Base-by-base conservation (phyloP, 1,140 invertebrate species). In the Hycleus phaleratus region DNA sequence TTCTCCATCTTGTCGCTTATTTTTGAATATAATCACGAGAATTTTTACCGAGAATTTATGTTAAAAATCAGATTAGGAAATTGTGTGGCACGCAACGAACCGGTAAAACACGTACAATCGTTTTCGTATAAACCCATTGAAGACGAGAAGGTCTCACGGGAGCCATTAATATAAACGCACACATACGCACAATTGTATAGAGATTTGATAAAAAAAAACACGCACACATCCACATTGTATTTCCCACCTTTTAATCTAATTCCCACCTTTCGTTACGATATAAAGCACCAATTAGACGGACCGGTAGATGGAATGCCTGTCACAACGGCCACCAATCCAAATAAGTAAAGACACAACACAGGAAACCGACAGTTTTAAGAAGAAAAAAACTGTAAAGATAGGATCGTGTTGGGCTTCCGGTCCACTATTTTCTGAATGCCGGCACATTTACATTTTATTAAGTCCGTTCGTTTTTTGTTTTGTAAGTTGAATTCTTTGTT, bases 231-330 rank as follows among this genome's bases (percentile, higher is more conserved):
- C 58, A 49, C 49, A 60, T 45, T 44, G 55, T 47, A 56, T 55
- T 60, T 60, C 58, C 58, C 58, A 60, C 58, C 58, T 60, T 60
- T 60, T 43, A 32, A 38, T 50, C 26, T 56, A 56, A 60, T 60
- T 60, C 58, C 58, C 58, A 56, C 58, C 58, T 60, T 60, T 52
- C 46, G 48, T 60, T 60, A 38, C 38, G 26, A 10, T 47, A 39
- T 40, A 40, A 56, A 50, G 47, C 51, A 56, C 58, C 58, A 60
- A 60, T 60, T 60, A 60, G 51, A 49, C 45, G 25, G 18, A 39
- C 52, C 18, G 46, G 32, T 48, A 26, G 38, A 48, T 42, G 49
- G 49, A 32, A 5, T 32, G 32, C 32, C 18, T 55, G 58, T 60
- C 52, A 56, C 51, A 45, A 47, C 32, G 40, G 43, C 58, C 52